A percentile compares a stretch with the other conserved stretches of the same genome.
Evolutionary conservation across 2,797 vertebrate species (phyloP).

Genomic region (Masticophis lateralis): DNA sequence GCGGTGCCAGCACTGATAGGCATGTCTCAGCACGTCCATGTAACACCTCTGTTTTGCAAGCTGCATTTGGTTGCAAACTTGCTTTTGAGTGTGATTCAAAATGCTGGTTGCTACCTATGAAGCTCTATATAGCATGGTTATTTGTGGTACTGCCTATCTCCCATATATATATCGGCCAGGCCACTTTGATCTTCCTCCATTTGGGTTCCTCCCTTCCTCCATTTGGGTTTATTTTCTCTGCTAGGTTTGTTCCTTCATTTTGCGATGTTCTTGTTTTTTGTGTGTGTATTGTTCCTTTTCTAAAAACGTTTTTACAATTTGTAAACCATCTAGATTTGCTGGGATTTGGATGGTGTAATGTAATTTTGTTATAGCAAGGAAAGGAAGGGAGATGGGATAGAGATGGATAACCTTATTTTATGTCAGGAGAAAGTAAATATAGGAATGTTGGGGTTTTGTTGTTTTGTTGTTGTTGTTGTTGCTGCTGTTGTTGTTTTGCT

Average conservation of each 20-base stretch:
- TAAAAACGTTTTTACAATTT: background rate
- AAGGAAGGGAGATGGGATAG: no score
- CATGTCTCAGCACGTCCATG: background rate
- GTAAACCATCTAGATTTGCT: background rate
- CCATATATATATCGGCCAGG: background rate
- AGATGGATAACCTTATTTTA: background rate
- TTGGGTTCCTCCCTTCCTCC: no score
- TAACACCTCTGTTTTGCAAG: background rate
- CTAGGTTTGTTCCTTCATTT: background rate
- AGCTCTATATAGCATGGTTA: background rate
- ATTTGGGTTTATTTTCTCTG: background rate
- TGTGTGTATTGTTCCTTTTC: background rate
- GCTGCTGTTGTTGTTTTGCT: no score
- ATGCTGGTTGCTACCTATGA: background rate
- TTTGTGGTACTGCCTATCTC: background rate
- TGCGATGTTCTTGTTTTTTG: background rate
- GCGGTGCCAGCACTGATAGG: background rate
- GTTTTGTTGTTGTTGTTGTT: no score
- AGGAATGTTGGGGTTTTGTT: background rate
- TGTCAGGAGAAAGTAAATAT: background rate
- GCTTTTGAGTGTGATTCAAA: background rate
- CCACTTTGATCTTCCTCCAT: background rate
- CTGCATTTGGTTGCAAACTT: background rate
- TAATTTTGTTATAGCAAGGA: background rate
- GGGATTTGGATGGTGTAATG: background rate